Evolutionary conservation across 2,888 invertebrate genomes (phyloP).

Genomic region (Hartigia nigra): DNA sequence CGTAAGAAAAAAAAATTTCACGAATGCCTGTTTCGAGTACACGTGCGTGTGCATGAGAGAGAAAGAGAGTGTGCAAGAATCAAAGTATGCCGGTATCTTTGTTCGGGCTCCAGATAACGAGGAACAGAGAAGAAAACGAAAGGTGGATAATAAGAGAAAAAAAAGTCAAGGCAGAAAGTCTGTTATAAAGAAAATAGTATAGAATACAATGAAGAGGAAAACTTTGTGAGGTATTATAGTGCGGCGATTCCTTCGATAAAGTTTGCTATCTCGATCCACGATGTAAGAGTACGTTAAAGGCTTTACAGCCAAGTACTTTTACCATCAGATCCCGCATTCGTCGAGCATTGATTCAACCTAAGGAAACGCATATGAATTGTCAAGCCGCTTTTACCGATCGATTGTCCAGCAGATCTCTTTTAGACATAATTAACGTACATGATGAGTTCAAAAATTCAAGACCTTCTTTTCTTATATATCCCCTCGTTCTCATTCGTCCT

Average conservation of each 20-base stretch:
- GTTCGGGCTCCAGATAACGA: conserved; percentile 15
- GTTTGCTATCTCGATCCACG: background rate
- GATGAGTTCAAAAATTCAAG: background rate
- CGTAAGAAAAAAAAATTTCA: background rate
- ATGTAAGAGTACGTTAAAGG: background rate
- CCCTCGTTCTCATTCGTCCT: background rate
- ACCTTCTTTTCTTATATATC: background rate
- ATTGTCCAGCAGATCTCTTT: background rate
- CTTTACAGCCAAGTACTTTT: background rate
- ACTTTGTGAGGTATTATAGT: background rate
- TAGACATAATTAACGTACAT: background rate
- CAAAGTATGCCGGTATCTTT: conserved; percentile 17
- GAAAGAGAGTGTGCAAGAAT: conserved; percentile 7
- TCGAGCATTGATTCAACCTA: background rate
- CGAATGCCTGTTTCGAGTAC: background rate
- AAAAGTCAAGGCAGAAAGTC: conserved; percentile 1
- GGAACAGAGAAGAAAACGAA: background rate
- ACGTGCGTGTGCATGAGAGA: conserved; percentile 11
- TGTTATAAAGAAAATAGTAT: conserved; percentile 12
- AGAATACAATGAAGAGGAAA: background rate
- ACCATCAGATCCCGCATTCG: background rate
- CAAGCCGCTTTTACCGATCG: background rate
- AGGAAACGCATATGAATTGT: background rate
- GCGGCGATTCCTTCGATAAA: background rate
- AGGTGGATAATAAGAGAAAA: conserved; percentile 2